Percentiles rank a stretch among this genome's conserved stretches.
phyloP scores from a whole-genome alignment of 2,888 invertebrate species.

The Euplagia quadripunctaria region DNA sequence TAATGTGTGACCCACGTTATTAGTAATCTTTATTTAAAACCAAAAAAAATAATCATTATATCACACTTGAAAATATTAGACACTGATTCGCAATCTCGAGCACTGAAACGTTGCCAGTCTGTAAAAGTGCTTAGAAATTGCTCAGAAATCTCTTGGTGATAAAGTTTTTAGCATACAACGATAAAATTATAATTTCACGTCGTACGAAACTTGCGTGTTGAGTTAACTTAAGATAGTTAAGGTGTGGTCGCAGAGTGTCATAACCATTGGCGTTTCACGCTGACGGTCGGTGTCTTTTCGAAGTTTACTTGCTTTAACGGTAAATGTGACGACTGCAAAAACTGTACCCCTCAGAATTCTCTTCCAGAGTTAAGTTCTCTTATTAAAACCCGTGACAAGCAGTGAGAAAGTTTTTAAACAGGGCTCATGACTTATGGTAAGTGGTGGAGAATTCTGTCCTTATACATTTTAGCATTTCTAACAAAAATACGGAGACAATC shows the following conservation, averaged over 20 bases:
- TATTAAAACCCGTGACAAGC: neutral
- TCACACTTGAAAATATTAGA: neutral
- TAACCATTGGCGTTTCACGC: neutral
- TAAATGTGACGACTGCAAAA: neutral
- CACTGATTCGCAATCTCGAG: neutral
- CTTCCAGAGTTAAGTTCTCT: too few species aligned
- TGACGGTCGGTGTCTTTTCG: neutral
- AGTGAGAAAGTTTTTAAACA: neutral
- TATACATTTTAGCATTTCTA: neutral
- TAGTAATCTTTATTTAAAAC: too few species aligned
- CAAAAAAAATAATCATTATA: too few species aligned
- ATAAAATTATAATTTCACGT: conserved; percentile 2
- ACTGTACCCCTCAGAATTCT: neutral
- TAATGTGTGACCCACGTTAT: too few species aligned
- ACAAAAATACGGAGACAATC: neutral
- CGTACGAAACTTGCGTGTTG: conserved; percentile 19
- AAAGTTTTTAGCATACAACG: neutral
- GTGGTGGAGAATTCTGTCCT: neutral
- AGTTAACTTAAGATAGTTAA: neutral
- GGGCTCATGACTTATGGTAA: neutral
- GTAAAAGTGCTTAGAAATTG: neutral
- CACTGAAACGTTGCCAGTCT: conserved; percentile 13
- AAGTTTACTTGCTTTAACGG: neutral
- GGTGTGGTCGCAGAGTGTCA: too few species aligned
- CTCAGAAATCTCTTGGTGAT: neutral